These are phyloP conservation scores for Bradypodion ventrale DNA, from an alignment of 2,797 vertebrate species.

Conservation along the genomic window DNA sequence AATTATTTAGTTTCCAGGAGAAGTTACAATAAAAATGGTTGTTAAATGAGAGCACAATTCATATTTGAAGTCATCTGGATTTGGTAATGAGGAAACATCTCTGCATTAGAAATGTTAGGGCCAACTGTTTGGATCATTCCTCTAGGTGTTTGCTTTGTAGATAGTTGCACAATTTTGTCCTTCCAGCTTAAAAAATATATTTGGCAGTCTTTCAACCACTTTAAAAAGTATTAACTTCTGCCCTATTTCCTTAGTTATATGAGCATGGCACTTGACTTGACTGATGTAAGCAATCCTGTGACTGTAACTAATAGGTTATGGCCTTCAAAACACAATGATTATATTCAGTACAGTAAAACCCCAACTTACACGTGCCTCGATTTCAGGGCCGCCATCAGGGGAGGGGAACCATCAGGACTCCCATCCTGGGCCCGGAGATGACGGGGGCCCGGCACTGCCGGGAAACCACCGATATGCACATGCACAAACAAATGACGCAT, in stretches of 20 bases:
- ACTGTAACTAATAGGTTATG: not conserved
- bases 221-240: not conserved
- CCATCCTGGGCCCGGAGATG: too few relatives aligned
- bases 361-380: too few relatives aligned
- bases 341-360: too few relatives aligned
- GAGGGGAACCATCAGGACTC: too few relatives aligned
- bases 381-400: too few relatives aligned
- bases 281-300: not conserved
- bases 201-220: not conserved
- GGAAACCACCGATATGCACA: too few relatives aligned
- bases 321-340: not conserved
- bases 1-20: too few relatives aligned
- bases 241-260: not conserved
- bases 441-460: too few relatives aligned
- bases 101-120: not conserved
- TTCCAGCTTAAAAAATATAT: not conserved
- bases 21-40: not conserved
- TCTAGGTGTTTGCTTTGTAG: not conserved
- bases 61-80: not conserved
- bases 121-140: not conserved
- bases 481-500: too few relatives aligned
- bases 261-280: too few relatives aligned
- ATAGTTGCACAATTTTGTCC: not conserved
- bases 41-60: not conserved
- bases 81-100: not conserved